These are phyloP conservation scores for Watsonalla cultraria DNA, from an alignment of 2,888 invertebrate genomes.

Conservation along the genomic window DNA sequence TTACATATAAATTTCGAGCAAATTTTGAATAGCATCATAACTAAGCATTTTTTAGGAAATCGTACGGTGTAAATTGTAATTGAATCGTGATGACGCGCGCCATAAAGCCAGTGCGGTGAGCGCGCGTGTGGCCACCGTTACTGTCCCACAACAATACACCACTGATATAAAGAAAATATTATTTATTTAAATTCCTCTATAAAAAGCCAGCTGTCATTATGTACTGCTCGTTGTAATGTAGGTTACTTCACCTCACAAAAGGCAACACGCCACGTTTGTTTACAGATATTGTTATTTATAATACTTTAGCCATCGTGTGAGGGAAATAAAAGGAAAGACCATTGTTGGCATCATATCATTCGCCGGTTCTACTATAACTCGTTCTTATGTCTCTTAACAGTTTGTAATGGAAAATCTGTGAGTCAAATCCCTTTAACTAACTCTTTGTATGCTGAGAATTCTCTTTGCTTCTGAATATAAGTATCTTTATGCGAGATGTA, in stretches of 20 bases:
- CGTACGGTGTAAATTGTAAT: constrained; percentile 45
- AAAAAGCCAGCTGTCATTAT: constrained; percentile 60
- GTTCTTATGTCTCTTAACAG: constrained; percentile 4
- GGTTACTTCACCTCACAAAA: constrained; percentile 37
- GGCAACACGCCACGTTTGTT: constrained; percentile 37
- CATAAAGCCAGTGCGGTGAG: constrained; percentile 45
- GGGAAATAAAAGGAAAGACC: constrained; percentile 33
- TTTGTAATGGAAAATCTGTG: neutral
- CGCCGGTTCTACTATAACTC: constrained; percentile 4
- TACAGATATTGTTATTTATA: constrained; percentile 47
- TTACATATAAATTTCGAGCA: no score
- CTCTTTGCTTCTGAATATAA: neutral
- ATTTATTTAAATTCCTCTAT: constrained; percentile 72
- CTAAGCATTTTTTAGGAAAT: constrained; percentile 12
- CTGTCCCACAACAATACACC: constrained; percentile 68
- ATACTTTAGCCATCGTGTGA: constrained; percentile 24
- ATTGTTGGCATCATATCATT: constrained; percentile 16
- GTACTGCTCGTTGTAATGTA: constrained; percentile 57
- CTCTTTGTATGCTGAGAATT: neutral
- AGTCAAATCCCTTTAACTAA: neutral
- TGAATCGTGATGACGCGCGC: constrained; percentile 34
- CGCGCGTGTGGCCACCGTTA: constrained; percentile 74
- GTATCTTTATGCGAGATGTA: neutral
- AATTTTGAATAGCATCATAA: neutral
- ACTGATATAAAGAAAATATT: constrained; percentile 78